Evolutionary conservation across 1,140 invertebrate genomes (phyloP).

Genomic region (Centruroides sculpturatus): DNA sequence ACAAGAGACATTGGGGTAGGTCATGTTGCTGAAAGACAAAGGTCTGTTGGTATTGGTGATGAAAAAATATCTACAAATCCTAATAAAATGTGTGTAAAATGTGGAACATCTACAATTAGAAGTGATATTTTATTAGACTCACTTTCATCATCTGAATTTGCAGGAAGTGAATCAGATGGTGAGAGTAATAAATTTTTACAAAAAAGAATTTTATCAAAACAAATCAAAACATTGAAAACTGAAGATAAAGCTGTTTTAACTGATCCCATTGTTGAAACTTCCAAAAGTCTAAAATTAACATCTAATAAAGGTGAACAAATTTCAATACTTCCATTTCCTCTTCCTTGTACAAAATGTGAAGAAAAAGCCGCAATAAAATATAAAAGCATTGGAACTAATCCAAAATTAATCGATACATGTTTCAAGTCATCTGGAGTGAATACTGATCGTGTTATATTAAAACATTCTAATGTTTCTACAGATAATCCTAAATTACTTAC

Average conservation of each 20-base stretch:
- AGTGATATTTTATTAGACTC: not conserved
- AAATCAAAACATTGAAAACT: too few species aligned
- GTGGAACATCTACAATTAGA: not conserved
- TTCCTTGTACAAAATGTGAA: too few species aligned
- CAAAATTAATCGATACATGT: not conserved
- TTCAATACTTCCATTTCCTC: too few species aligned
- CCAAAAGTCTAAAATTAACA: too few species aligned
- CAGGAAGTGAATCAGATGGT: not conserved
- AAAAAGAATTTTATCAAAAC: too few species aligned
- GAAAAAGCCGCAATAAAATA: too few species aligned
- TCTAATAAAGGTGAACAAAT: too few species aligned
- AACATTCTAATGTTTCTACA: too few species aligned
- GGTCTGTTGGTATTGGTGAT: conserved; percentile 24
- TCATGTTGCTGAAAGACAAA: conserved; percentile 31
- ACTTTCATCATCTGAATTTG: not conserved
- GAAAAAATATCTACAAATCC: not conserved
- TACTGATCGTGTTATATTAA: too few species aligned
- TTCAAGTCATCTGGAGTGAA: not conserved
- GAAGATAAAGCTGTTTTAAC: too few species aligned
- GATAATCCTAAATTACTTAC: too few species aligned
- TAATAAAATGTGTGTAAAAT: not conserved
- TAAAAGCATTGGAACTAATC: not conserved
- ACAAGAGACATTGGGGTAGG: conserved; percentile 48
- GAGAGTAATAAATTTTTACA: not conserved
- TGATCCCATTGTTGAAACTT: too few species aligned